Evolutionary conservation across 2,797 vertebrate genomes (phyloP).

Genomic region (Hydrophis major): DNA sequence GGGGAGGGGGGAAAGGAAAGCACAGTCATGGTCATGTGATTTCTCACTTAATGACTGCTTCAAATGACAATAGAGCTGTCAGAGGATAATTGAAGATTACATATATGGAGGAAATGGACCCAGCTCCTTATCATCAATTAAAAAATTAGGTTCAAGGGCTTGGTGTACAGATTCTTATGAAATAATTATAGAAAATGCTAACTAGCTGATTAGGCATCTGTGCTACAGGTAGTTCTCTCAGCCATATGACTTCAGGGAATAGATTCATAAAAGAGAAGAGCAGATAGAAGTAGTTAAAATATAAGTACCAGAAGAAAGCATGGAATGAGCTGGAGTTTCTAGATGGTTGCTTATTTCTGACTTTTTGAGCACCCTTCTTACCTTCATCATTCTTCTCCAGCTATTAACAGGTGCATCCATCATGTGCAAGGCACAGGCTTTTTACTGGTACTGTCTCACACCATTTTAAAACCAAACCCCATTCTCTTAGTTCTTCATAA

Average conservation of each 20-base stretch:
- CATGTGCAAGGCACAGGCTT: background rate
- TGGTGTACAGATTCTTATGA: background rate
- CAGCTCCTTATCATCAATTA: background rate
- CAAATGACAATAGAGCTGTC: background rate
- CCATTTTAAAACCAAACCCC: background rate
- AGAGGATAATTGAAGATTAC: background rate
- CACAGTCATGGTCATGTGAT: background rate
- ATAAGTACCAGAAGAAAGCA: background rate
- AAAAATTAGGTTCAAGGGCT: background rate
- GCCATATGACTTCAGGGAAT: background rate
- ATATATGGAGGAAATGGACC: background rate
- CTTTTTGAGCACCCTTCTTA: background rate
- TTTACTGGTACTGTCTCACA: background rate
- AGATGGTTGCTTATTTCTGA: background rate
- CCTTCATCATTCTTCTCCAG: background rate
- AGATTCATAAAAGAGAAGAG: background rate
- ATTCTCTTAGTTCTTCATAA: background rate
- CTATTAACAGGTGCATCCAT: background rate
- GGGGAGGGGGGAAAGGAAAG: background rate
- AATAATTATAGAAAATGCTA: background rate
- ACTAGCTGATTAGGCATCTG: background rate
- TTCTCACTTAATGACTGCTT: background rate
- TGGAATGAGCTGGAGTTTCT: background rate
- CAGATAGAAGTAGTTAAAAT: background rate
- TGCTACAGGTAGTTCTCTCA: background rate